These are phyloP conservation scores for Acrobasis consociella DNA, from an alignment of 2,888 invertebrate species.

Conservation along the genomic window DNA sequence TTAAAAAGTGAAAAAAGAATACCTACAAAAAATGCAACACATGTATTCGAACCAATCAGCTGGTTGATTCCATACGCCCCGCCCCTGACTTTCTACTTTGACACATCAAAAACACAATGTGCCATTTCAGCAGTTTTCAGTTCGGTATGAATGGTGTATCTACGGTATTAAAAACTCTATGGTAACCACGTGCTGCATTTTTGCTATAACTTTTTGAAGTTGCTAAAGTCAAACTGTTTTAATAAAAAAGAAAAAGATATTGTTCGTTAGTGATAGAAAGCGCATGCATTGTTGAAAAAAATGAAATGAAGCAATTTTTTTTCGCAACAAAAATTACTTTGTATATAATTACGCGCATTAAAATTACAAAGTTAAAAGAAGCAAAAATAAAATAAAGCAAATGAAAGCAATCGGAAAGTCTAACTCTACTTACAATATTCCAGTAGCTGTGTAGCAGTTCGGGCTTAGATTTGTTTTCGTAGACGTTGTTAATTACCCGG, in stretches of 20 bases:
- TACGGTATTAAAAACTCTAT: slow-evolving; percentile 14
- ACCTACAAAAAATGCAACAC: slow-evolving; percentile 78
- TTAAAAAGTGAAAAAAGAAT: slow-evolving; percentile 58
- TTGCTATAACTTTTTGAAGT: neutral
- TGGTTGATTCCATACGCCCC: slow-evolving; percentile 68
- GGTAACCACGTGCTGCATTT: slow-evolving; percentile 1
- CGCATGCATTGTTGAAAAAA: too few relatives aligned
- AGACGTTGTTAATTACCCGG: slow-evolving; percentile 77
- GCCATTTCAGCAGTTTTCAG: slow-evolving; percentile 49
- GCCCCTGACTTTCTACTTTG: slow-evolving; percentile 74
- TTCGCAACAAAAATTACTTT: too few relatives aligned
- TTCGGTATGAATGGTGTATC: slow-evolving; percentile 18
- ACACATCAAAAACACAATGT: slow-evolving; percentile 68
- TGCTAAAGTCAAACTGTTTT: neutral
- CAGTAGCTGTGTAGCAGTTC: slow-evolving; percentile 51
- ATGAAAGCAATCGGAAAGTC: slow-evolving; percentile 13
- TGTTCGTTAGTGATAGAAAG: neutral
- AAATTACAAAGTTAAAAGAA: neutral
- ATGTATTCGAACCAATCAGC: slow-evolving; percentile 76
- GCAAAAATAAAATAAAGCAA: neutral
- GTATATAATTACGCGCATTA: too few relatives aligned
- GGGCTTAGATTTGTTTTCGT: slow-evolving; percentile 74
- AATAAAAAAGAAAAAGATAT: neutral
- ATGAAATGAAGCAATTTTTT: too few relatives aligned
- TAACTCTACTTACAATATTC: slow-evolving; percentile 67